These are phyloP conservation scores for Gibbula magus DNA, from an alignment of 2,888 invertebrate species.

Conservation along the genomic window DNA sequence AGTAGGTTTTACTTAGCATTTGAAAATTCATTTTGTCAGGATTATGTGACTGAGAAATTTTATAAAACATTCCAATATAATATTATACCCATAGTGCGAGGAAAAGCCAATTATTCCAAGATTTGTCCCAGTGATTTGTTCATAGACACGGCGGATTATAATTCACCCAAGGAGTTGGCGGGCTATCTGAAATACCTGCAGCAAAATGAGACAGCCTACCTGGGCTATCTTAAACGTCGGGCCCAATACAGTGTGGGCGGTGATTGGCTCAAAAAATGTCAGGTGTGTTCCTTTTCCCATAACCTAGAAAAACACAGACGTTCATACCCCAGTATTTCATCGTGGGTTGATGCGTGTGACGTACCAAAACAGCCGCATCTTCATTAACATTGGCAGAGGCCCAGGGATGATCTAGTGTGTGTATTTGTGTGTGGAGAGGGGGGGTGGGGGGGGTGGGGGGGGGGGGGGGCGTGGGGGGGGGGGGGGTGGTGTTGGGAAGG, in stretches of 20 bases:
- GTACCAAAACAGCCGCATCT: not conserved
- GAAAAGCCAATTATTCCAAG: constrained; percentile 39
- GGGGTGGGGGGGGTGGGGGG: too few relatives aligned
- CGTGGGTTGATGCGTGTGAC: not conserved
- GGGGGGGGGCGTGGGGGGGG: too few relatives aligned
- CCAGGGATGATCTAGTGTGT: too few relatives aligned
- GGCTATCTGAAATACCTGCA: constrained; percentile 27
- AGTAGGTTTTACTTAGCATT: constrained; percentile 58
- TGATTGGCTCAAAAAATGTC: not conserved
- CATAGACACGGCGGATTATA: constrained; percentile 34
- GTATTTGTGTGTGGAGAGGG: too few relatives aligned
- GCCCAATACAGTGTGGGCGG: not conserved
- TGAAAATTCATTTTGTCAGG: constrained; percentile 54
- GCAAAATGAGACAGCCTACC: constrained; percentile 21
- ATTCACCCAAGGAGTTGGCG: constrained; percentile 23
- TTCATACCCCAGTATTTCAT: not conserved
- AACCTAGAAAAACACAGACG: not conserved
- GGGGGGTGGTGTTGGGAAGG: too few relatives aligned
- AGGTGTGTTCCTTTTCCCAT: not conserved
- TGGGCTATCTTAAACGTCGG: not conserved
- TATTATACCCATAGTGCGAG: constrained; percentile 42
- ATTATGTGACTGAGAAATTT: constrained; percentile 58
- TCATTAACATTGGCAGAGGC: too few relatives aligned
- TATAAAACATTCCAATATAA: constrained; percentile 38
- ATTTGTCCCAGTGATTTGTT: constrained; percentile 31